Base-by-base conservation (phyloP, 2,888 invertebrate species). In the Parnassius apollo region DNA sequence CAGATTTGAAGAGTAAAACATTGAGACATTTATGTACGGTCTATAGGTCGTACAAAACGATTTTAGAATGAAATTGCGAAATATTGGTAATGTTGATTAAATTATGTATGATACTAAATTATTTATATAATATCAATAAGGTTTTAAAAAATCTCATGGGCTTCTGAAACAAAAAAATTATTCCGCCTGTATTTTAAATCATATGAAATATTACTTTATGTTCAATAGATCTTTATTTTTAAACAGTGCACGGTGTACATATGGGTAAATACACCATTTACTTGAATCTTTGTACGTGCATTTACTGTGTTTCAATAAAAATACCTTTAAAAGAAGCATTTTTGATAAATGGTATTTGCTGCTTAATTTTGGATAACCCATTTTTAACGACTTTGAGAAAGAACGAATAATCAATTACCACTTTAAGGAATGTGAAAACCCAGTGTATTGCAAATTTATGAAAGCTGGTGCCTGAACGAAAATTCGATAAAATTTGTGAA, bases 141-240 rank as follows among this genome's bases (percentile, higher is more conserved):
- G 18, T 2, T 2, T 46, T n/a, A 46, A 49, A 49, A 44, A 57
- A 64, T 64, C 63, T 64, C 63, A 52, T 59, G 13, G 59, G 56
- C 59, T 64, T 64, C 63, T 64, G 59, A 59, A 64, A n/a, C 52
- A 59, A 52, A 52, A 59, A 13, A 56, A 59, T 64, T 64, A 64
- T 64, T 64, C 63, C 63, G 63, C 63, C 63, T 64, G 63, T 64
- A 64, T 59, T 64, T 64, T 64, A 64, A 64, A 64, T 59, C 63
- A 63, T 63, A 63, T 56, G 59, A 64, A 64, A 64, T 59, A 59
- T 64, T 64, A 64, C 63, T 64, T 57, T 59, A 64, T 52, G 52
- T 59, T 64, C 63, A 64, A 57, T 59, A 64, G 46, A 56, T 51
- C 51, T 64, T 64, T 59, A 64, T 64, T 59, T 64, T 64, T 64